phyloP scores from a whole-genome alignment of 2,888 invertebrate genomes.

The Acrocera orbiculus region DNA sequence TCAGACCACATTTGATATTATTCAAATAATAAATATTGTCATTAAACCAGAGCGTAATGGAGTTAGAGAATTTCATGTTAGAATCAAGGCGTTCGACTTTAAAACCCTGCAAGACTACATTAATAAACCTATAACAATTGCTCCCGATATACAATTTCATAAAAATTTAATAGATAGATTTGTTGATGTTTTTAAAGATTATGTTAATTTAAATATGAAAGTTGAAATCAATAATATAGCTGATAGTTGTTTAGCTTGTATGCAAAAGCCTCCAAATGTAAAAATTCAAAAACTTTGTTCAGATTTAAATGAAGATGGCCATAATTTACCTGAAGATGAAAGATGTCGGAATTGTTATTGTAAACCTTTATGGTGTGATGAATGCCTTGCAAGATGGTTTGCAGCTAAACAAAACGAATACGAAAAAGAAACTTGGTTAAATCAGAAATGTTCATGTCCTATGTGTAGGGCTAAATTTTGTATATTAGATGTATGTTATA shows the following conservation, averaged over 20 bases:
- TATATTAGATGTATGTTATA: constrained; percentile 57
- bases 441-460: constrained; percentile 71
- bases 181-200: constrained; percentile 62
- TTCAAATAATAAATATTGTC: constrained; percentile 69
- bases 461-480: constrained; percentile 75
- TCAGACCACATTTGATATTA: constrained; percentile 45
- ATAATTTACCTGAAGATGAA: constrained; percentile 23
- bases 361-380: constrained; percentile 77
- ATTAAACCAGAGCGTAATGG: constrained; percentile 46
- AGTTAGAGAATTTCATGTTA: constrained; percentile 44
- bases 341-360: constrained; percentile 43
- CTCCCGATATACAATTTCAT: constrained; percentile 52
- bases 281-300: constrained; percentile 58
- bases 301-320: constrained; percentile 30
- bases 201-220: constrained; percentile 49
- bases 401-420: constrained; percentile 60
- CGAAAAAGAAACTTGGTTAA: constrained; percentile 57
- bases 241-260: constrained; percentile 78
- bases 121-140: constrained; percentile 45
- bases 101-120: constrained; percentile 57
- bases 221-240: constrained; percentile 43
- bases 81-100: constrained; percentile 62
- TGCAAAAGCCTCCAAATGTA: constrained; percentile 59
- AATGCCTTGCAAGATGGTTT: constrained; percentile 77
- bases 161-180: constrained; percentile 70